Evolutionary conservation across 2,888 invertebrate species (phyloP), one percentile per base, ranked within the genome.

Genomic region (Drosophila mayaguana): DNA sequence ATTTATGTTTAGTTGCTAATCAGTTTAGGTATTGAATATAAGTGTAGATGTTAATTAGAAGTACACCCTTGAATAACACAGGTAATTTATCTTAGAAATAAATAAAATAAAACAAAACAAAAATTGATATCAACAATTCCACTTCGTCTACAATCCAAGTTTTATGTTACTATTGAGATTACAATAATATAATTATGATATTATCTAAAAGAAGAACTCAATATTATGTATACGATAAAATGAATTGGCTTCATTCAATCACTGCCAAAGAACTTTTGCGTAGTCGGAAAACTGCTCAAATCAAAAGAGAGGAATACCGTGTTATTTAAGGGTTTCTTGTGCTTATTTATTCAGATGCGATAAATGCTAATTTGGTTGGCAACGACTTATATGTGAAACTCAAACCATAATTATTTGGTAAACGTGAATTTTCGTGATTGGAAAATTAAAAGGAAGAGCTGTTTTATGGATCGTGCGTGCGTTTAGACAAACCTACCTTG

Each of bases 401-500:
- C n/a, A 74, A 74, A 60, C 53, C 16, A 69, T 34, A 73, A 54
- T 51, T 40, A 59, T 32, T 54, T 43, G 43, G 43, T 63, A 66
- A 36, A 60, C 32, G 70, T 73, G 67, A 77, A 51, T 36, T 67
- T 63, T 61, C 50, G 61, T 74, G 67, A 66, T 55, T 65, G 36
- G n/a, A 51, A 61, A 59, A 50, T 50, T 28, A 50, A 50, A 50
- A 48, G n/a, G 48, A 45, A 12, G 48, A 59, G 48, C 43, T 40
- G 57, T 56, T 45, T 60, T 60, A 70, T 53, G 63, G 50, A 69
- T 78, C 71, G 81, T 80, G 74, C 74, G 71, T 78, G 65, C 71
- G 71, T 66, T 77, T 75, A 60, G 61, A 66, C 63, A 80, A 78
- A 92, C 95, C 96, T 96, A 97, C 97, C 97, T 97, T 97, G 94